A percentile compares a stretch with the other conserved stretches of the same genome.
phyloP scores from a whole-genome alignment of 2,797 vertebrate genomes.

The Acrocephalus scirpaceus region DNA sequence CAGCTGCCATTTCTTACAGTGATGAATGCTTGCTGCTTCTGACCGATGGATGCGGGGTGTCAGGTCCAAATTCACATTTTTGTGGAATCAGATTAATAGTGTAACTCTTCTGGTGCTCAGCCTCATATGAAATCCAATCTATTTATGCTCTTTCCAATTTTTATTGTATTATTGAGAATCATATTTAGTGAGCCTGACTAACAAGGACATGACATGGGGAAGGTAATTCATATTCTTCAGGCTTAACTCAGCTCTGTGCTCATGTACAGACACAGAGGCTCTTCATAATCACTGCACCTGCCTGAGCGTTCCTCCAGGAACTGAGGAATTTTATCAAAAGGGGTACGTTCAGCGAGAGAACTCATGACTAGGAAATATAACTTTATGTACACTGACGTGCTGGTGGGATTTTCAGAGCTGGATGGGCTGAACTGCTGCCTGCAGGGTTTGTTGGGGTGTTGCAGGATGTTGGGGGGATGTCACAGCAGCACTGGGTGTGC shows the following conservation, averaged over 20 bases:
- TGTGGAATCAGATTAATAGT: not conserved
- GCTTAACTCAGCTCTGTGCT: not conserved
- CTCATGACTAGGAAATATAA: not conserved
- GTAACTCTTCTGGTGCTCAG: not conserved
- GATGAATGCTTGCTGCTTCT: not conserved
- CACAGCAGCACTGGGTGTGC: not conserved
- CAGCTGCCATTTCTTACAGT: not conserved
- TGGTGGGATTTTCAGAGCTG: not conserved
- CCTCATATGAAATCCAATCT: not conserved
- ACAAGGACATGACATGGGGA: not conserved
- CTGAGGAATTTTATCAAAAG: not conserved
- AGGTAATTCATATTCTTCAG: not conserved
- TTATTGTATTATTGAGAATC: not conserved
- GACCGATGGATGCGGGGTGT: not conserved
- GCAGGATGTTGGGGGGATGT: not conserved
- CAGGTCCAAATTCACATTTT: not conserved
- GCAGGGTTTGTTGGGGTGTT: too few species aligned
- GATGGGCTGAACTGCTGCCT: not conserved
- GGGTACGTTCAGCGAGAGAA: not conserved
- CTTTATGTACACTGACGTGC: fast-evolving
- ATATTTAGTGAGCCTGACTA: constrained; percentile 4
- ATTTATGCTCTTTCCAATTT: constrained; percentile 17
- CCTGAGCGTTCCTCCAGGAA: not conserved
- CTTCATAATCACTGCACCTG: not conserved
- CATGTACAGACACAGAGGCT: not conserved